These are phyloP conservation scores for Strigamia transsilvanica DNA, from an alignment of 2,888 invertebrate genomes.

Conservation along the genomic window DNA sequence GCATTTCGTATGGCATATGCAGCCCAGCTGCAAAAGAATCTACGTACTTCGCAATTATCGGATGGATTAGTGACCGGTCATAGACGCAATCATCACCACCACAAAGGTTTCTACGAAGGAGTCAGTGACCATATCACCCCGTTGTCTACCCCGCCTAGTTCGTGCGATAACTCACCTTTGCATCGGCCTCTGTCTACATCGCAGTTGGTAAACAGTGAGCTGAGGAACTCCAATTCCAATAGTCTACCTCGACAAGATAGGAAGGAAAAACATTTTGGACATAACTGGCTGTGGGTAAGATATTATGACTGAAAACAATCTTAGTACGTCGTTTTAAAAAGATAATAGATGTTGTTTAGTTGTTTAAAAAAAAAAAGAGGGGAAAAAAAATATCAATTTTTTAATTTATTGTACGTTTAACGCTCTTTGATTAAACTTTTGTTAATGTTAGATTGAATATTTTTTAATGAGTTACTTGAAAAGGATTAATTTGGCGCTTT, in stretches of 20 bases:
- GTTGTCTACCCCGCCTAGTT: constrained; percentile 51
- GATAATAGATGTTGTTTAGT: too few species aligned
- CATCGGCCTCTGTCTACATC: constrained; percentile 53
- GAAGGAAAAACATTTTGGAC: constrained; percentile 50
- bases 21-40: constrained; percentile 78
- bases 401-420: neutral
- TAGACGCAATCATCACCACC: neutral
- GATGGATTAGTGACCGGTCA: constrained; percentile 1
- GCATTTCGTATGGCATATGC: constrained; percentile 92
- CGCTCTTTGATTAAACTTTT: neutral
- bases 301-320: constrained; percentile 11
- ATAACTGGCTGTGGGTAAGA: constrained; percentile 53
- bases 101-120: constrained; percentile 51
- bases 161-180: constrained; percentile 52
- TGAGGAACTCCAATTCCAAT: constrained; percentile 46
- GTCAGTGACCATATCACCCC: constrained; percentile 49
- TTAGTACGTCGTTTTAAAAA: neutral
- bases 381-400: too few species aligned
- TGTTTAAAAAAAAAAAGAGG: too few species aligned
- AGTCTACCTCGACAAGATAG: constrained; percentile 43
- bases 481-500: neutral
- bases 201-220: neutral
- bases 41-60: constrained; percentile 58
- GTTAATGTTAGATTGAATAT: neutral
- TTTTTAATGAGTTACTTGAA: neutral